Evolutionary conservation across 2,888 invertebrate species (phyloP), one percentile per base, ranked within the genome.

Genomic region (Melanophora roralis): DNA sequence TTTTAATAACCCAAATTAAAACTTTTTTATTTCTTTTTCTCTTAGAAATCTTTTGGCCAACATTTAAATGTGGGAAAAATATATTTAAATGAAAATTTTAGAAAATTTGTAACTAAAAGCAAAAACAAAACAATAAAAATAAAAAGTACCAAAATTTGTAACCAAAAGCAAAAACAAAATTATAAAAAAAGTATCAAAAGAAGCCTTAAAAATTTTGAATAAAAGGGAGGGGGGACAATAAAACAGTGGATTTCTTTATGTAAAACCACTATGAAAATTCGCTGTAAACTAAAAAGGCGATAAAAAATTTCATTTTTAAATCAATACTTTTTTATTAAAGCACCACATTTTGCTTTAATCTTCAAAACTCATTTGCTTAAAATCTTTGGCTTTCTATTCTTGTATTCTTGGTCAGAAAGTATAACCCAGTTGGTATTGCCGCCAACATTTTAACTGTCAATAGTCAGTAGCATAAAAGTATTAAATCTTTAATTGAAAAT

Each of bases 1-100:
- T 81, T 81, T 81, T 81, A 83, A 83, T 82, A 82, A 78, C 83
- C 82, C 81, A 81, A 74, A 82, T 78, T 81, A 82, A 51, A 57
- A 4, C 75, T 69, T 43, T 45, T 21, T 36, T 55, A 38, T 57
- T 9, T 21, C 3, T n/a, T 43, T 43, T 40, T 14, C 36, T 65
- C 47, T 49, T 40, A 1, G 32, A 40, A 40, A 57, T 21, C 45
- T 45, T 45, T 32, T 45, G 51, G 69, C 69, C 67, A 72, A 74
- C n/a, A n/a, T n/a, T n/a, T n/a, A n/a, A n/a, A n/a, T n/a, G n/a
- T n/a, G n/a, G n/a, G n/a, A n/a, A n/a, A n/a, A n/a, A n/a, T n/a
- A n/a, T n/a, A n/a, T n/a, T n/a, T n/a, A n/a, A n/a, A n/a, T n/a
- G n/a, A n/a, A n/a, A n/a, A n/a, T n/a, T n/a, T n/a, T n/a, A n/a